Evolutionary conservation across 2,113 vertebrate species (phyloP), one percentile per base, ranked within the genome.

Genomic region (Barbus barbus): DNA sequence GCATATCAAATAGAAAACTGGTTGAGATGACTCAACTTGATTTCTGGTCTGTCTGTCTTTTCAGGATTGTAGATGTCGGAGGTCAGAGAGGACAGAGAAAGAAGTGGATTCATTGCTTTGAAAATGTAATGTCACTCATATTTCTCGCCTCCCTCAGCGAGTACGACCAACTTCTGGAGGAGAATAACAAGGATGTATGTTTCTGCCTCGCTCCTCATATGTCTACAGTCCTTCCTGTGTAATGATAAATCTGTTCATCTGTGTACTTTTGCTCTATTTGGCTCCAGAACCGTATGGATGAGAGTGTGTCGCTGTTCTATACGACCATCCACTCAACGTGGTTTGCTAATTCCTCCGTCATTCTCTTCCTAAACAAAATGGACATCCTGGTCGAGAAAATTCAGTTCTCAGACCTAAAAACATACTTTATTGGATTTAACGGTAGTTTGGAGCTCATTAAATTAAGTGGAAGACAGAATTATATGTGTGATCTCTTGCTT

Each of bases 91-190:
- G 96, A 0, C 96, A 97, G 81, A 94, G 97, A 14, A 94, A 93
- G 87, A 97, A 97, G 84, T 97, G 97, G 97, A 97, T 97, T 73
- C 96, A 97, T 87, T 97, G 96, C 84, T 97, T 97, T 4, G 96
- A 97, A 90, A 95, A 97, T 0, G 96, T 97, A 78, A 95, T 94
- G 0, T 96, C 95, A 0, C 94, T 98, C 82, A 97, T 98, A 88
- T 97, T 96, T 87, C 90, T 98, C 90, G 97, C 96, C 0, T 97
- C 97, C 0, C 94, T 98, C 63, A 98, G 96, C 83, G 96, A 98
- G 84, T 97, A 96, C 0, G 97, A 98, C 91, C 97, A 97, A 87
- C 91, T 93, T 13, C 92, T 98, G 83, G 96, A 97, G 87, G 97
- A 98, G 90, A 95, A 94, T 71, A 92, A 91, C 9, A 91, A 84